A percentile compares a stretch with the other conserved stretches of the same genome.
These are phyloP conservation scores for Callipepla squamata DNA, from an alignment of 2,113 vertebrate species.

Conservation along the genomic window DNA sequence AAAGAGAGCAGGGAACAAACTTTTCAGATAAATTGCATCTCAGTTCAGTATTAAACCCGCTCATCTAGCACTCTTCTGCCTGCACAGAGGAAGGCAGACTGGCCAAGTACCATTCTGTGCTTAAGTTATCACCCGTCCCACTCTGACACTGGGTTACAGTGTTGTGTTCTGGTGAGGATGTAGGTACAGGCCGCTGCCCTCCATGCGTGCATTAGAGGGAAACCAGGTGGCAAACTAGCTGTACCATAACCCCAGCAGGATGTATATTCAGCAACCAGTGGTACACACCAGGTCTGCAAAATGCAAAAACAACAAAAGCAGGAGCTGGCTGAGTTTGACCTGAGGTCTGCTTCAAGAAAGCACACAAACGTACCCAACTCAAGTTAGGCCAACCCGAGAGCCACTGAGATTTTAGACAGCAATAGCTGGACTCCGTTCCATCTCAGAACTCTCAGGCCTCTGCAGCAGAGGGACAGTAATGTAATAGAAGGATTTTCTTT, in stretches of 20 bases:
- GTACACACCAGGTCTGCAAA: not conserved
- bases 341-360: not conserved
- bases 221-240: not conserved
- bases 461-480: not conserved
- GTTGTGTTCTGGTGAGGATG: rapidly evolving
- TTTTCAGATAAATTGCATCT: not conserved
- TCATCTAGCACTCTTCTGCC: not conserved
- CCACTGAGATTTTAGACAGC: not conserved
- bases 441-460: not conserved
- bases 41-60: not conserved
- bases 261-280: rapidly evolving
- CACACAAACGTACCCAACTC: not conserved
- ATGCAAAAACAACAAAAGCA: not conserved
- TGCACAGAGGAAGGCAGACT: not conserved
- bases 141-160: not conserved
- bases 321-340: not conserved
- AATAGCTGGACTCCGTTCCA: not conserved
- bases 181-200: not conserved
- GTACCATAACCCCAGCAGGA: not conserved
- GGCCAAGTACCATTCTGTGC: not conserved
- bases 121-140: not conserved
- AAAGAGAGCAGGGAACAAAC: not conserved
- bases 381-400: not conserved
- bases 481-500: not conserved
- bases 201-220: rapidly evolving